Base-by-base conservation (phyloP, 2,113 vertebrate species). In the Psilopsiagon aymara region DNA sequence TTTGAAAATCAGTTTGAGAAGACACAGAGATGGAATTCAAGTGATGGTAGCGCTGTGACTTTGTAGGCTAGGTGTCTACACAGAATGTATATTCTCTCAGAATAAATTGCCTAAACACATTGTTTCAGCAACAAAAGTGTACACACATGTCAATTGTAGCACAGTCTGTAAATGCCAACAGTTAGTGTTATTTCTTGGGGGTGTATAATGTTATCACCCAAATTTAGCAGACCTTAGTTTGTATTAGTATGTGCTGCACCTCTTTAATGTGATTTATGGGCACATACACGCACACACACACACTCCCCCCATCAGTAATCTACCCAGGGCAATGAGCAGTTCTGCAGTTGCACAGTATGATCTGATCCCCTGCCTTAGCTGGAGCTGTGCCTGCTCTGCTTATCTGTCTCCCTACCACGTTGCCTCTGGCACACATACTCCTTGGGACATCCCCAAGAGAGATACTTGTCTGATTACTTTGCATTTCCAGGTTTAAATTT, bases 71-170 rank as follows among this genome's bases (percentile, higher is more conserved):
- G 31, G 6, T 77, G 1, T 9, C 19, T 74, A 46, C 25, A 47
- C 17, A 86, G 53, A 3, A 24, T 55, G 7, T 33, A 12, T 79
- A 9, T 66, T 77, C 46, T 39, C 13, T 81, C 28, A 16, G 35
- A 27, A 33, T 88, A 77, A 24, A 57, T 78, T 2, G 0, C 73
- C 68, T 59, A 28, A 86, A 81, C 1, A 4, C 9, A 17, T 39
- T 86, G 49, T 33, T 86, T 83, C 55, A 69, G 47, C 53, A 83
- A 19, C 62, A 47, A 24, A 76, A 86, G 33, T 19, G 25, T 64
- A 46, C 6, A 15, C 21, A 5, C 0, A 0, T 49, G 53, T 53
- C 17, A 76, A 6, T 19, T 71, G 41, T 44, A 68, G 55, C 62
- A 62, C 2, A 2, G 28, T 57, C 47, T 31, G 2, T 10, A 27